Conservation (phyloP, 1,140 invertebrate genomes). For the Tetragnatha versicolor region DNA sequence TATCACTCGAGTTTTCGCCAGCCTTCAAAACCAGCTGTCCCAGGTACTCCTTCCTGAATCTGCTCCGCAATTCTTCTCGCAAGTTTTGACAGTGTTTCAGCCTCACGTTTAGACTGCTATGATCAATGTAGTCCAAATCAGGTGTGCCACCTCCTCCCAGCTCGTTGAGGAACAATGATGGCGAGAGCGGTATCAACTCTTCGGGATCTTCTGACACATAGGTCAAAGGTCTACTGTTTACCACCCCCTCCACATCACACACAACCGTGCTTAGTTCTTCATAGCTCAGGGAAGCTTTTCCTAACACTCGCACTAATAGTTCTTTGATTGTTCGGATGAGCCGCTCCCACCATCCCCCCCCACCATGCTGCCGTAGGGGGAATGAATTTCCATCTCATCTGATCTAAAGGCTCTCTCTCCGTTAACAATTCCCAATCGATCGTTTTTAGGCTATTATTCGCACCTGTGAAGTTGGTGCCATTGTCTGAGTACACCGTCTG, state of each 20-base stretch:
- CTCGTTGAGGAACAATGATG: background rate
- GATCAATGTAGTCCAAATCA: background rate
- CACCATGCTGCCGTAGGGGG: no score
- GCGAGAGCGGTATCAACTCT: conserved; percentile 1
- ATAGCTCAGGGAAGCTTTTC: conserved; percentile 42
- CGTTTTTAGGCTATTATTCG: background rate
- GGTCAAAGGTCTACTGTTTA: conserved; percentile 57
- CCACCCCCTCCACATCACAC: conserved; percentile 56
- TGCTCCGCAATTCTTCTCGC: background rate
- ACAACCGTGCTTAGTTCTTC: conserved; percentile 59
- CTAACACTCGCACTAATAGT: conserved; percentile 60
- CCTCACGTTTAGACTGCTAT: background rate
- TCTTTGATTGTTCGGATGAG: conserved; percentile 61
- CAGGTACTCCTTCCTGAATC: background rate
- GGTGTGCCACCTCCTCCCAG: background rate
- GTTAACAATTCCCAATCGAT: background rate
- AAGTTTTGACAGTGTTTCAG: background rate
- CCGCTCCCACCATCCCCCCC: conserved; percentile 64
- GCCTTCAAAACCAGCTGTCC: background rate
- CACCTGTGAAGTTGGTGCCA: conserved; percentile 58
- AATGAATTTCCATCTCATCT: conserved; percentile 59
- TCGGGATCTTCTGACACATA: conserved; percentile 25
- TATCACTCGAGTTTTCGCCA: background rate
- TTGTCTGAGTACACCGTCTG: background rate
- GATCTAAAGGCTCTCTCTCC: no score